These are phyloP conservation scores for Elysia chlorotica DNA, from an alignment of 1,140 invertebrate species.

Conservation along the genomic window DNA sequence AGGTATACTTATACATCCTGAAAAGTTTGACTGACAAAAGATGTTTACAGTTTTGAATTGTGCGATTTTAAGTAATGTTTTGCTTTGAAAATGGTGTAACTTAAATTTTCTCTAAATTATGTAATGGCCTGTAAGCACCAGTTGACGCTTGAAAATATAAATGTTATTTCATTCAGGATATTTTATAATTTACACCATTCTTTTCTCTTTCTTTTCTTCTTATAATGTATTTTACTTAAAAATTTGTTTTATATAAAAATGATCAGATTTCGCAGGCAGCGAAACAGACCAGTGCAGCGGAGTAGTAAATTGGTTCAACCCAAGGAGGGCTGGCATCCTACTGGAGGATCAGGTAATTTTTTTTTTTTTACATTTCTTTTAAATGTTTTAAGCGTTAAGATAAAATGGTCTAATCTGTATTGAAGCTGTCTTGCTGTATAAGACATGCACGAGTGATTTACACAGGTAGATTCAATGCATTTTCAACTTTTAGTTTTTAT, in stretches of 20 bases:
- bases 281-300: constrained; percentile 36
- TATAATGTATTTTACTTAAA: too few relatives aligned
- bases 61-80: too few relatives aligned
- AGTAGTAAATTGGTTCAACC: constrained; percentile 71
- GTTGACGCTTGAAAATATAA: neutral
- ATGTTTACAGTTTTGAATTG: too few relatives aligned
- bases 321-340: constrained; percentile 72
- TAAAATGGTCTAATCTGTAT: neutral
- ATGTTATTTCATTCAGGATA: neutral
- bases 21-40: neutral
- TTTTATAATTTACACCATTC: constrained; percentile 6
- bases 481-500: neutral
- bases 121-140: neutral
- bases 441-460: neutral
- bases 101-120: too few relatives aligned
- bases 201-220: too few relatives aligned
- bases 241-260: too few relatives aligned
- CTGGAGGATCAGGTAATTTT: constrained; percentile 68
- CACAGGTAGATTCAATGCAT: neutral
- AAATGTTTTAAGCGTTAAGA: constrained; percentile 1
- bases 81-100: too few relatives aligned
- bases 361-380: constrained; percentile 7
- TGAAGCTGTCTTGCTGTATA: neutral
- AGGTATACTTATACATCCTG: too few relatives aligned
- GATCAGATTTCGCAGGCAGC: constrained; percentile 33